These are phyloP conservation scores for Drosophila pallidifrons DNA, from an alignment of 1,140 invertebrate genomes.

Conservation along the genomic window DNA sequence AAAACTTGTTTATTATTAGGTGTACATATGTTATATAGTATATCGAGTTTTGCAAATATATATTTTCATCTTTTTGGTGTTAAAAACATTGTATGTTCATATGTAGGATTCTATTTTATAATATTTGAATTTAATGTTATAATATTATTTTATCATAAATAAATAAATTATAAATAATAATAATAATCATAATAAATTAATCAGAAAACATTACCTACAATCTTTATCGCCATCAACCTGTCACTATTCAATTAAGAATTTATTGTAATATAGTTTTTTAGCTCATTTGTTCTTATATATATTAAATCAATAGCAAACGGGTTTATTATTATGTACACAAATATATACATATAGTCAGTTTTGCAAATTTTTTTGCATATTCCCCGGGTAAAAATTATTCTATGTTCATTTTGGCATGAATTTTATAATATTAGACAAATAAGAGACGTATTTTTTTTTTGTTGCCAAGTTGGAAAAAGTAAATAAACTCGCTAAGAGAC, in stretches of 20 bases:
- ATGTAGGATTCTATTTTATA: too few relatives aligned
- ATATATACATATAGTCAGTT: neutral
- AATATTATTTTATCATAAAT: neutral
- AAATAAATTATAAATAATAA: too few relatives aligned
- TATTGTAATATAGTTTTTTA: neutral
- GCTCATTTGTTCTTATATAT: neutral
- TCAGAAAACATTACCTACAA: neutral
- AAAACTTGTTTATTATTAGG: too few relatives aligned
- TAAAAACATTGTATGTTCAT: too few relatives aligned
- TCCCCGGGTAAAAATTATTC: neutral
- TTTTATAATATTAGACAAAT: neutral
- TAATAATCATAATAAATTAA: neutral
- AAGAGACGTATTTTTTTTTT: neutral
- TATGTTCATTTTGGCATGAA: neutral
- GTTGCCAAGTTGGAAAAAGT: neutral
- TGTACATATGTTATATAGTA: too few relatives aligned
- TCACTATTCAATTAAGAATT: neutral
- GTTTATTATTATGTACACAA: neutral
- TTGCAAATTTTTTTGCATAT: neutral
- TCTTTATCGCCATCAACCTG: neutral
- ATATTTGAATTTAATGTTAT: too few relatives aligned
- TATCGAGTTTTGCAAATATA: too few relatives aligned
- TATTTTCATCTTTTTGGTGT: too few relatives aligned
- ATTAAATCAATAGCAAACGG: neutral
- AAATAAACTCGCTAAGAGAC: conserved; percentile 2